Percentiles rank a stretch among this genome's conserved stretches.
These are phyloP conservation scores for Drosophila nebulosa DNA, from an alignment of 1,140 invertebrate genomes.

Conservation along the genomic window DNA sequence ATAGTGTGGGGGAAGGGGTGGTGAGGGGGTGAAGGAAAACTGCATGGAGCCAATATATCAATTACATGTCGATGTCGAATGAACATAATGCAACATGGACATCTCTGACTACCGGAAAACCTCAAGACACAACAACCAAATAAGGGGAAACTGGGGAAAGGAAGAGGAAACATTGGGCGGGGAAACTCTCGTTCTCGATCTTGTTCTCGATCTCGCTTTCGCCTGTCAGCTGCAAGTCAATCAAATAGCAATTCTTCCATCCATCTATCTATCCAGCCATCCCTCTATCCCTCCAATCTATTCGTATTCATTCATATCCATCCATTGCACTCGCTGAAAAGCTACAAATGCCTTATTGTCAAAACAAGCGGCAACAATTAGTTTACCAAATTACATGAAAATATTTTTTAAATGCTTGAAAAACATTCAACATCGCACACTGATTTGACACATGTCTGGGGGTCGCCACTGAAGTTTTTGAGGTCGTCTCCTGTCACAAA, in stretches of 20 bases:
- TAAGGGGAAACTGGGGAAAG: neutral
- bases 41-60: slow-evolving; percentile 69
- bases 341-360: slow-evolving; percentile 80
- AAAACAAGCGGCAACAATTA: slow-evolving; percentile 77
- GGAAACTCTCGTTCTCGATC: slow-evolving; percentile 11
- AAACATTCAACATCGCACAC: slow-evolving; percentile 54
- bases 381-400: slow-evolving; percentile 80
- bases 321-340: slow-evolving; percentile 52
- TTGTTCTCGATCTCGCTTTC: neutral
- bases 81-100: slow-evolving; percentile 60
- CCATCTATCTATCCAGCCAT: neutral
- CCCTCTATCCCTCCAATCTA: neutral
- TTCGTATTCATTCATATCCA: neutral
- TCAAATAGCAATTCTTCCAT: slow-evolving; percentile 43
- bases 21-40: slow-evolving; percentile 20
- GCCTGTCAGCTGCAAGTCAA: slow-evolving; percentile 68
- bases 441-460: slow-evolving; percentile 65
- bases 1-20: neutral
- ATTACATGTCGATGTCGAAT: slow-evolving; percentile 66
- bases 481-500: slow-evolving; percentile 31
- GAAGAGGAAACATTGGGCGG: neutral
- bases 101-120: slow-evolving; percentile 57
- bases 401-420: slow-evolving; percentile 76
- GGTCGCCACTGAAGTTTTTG: slow-evolving; percentile 22
- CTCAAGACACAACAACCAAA: slow-evolving; percentile 31